Conservation (phyloP, 2,888 invertebrate genomes). For the Spodoptera littoralis region DNA sequence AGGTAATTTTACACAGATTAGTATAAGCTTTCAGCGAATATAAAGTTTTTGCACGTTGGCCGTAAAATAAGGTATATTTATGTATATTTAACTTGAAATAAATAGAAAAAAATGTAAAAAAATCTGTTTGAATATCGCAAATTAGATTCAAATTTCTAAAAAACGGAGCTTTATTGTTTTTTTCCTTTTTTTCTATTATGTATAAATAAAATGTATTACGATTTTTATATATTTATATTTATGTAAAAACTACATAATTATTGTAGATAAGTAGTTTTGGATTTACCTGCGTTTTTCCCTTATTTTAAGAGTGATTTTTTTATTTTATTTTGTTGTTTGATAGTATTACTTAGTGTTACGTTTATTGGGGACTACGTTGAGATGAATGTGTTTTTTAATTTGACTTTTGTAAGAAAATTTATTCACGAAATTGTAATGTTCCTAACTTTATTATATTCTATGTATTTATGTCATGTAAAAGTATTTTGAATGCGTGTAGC, state of each 20-base stretch:
- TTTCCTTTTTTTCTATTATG: constrained; percentile 56
- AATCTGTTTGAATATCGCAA: constrained; percentile 63
- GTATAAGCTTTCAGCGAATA: constrained; percentile 76
- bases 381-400: constrained; percentile 26
- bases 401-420: constrained; percentile 29
- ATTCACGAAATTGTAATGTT: constrained; percentile 46
- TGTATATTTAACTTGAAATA: constrained; percentile 69
- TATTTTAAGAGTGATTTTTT: constrained; percentile 68
- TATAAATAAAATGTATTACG: constrained; percentile 63
- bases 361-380: constrained; percentile 47
- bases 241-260: constrained; percentile 70
- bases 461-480: constrained; percentile 28
- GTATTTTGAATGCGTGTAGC: constrained; percentile 24
- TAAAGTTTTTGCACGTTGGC: constrained; percentile 78
- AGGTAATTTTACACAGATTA: constrained; percentile 71
- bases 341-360: constrained; percentile 62
- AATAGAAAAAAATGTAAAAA: constrained; percentile 61
- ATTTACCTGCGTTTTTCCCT: constrained; percentile 70
- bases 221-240: constrained; percentile 78
- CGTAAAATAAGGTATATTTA: constrained; percentile 73
- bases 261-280: constrained; percentile 73
- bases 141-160: constrained; percentile 71
- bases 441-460: constrained; percentile 46
- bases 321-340: constrained; percentile 65
- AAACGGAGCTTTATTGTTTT: constrained; percentile 75